Base-by-base conservation (phyloP, 2,888 invertebrate species). In the Coenonympha glycerion region DNA sequence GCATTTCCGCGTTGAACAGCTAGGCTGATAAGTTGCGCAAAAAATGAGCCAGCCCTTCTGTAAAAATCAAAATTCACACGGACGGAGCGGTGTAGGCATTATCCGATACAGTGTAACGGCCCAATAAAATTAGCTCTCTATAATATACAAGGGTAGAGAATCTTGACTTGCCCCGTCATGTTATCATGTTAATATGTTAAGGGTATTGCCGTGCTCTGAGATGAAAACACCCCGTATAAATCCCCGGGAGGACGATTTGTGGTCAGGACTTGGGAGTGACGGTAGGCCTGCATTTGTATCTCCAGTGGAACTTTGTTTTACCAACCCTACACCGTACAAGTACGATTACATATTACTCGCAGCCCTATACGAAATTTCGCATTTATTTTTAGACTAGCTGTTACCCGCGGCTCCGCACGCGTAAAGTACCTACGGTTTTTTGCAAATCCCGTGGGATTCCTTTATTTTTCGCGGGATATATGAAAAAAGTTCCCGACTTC, bases 201-300 rank as follows among this genome's bases (percentile, higher is more conserved):
- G 53, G 49, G 51, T 48, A 54, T 52, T 33, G 52, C 47, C 37
- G 36, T 36, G 55, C 55, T 52, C 53, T 54, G 21, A 58, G 56
- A 58, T 58, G 57, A 57, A 49, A 55, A 54, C 47, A 45, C 49
- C 52, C 47, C 41, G 57, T 57, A 61, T 52, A 57, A 50, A 62
- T 68, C 78, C 71, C 31, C 78, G 51, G 47, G 79, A 67, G 84
- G 66, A 66, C 73, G 73, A 74, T 83, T 76, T 76, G 84, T 61
- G 83, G 84, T 72, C 61, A 64, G 64, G 65, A 68, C 76, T 72
- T 65, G 37, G 36, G 72, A 71, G 68, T 70, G 71, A 71, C 70
- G 65, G 57, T 58, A 58, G 64, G 71, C 71, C 75, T 74, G 73
- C 76, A 70, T 72, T 65, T 69, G 59, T 57, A 55, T 66, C 66